These are phyloP conservation scores for Aphis craccivora DNA, from an alignment of 1,140 invertebrate genomes.

Conservation along the genomic window DNA sequence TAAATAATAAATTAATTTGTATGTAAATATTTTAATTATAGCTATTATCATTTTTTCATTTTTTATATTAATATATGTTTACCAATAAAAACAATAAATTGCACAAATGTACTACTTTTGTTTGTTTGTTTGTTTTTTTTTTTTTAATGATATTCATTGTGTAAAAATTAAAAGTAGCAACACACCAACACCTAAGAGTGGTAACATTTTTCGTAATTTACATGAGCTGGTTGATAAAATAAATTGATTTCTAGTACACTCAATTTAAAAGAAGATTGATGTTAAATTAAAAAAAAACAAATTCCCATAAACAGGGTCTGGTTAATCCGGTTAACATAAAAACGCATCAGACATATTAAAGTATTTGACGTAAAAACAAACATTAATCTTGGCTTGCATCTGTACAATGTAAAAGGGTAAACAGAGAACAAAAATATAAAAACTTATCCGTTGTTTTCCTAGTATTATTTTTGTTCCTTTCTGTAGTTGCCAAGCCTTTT, in stretches of 20 bases:
- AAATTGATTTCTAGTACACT: not conserved
- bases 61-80: not conserved
- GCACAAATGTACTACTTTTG: too few relatives aligned
- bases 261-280: not conserved
- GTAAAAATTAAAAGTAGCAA: not conserved
- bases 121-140: too few relatives aligned
- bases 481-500: not conserved
- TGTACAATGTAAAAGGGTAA: not conserved
- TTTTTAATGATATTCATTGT: not conserved
- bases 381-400: slow-evolving; percentile 27
- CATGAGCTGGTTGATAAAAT: not conserved
- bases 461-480: not conserved
- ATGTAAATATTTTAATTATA: not conserved
- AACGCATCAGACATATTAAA: not conserved
- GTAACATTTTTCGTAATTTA: not conserved
- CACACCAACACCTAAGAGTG: not conserved
- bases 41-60: not conserved
- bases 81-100: too few relatives aligned
- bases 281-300: not conserved
- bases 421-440: not conserved
- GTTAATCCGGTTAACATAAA: not conserved
- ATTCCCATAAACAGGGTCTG: not conserved
- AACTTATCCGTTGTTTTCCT: slow-evolving; percentile 19
- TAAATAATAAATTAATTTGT: too few relatives aligned
- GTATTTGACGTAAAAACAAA: not conserved